These are phyloP conservation scores for Glareola pratincola DNA, from an alignment of 2,113 vertebrate species.

Conservation along the genomic window DNA sequence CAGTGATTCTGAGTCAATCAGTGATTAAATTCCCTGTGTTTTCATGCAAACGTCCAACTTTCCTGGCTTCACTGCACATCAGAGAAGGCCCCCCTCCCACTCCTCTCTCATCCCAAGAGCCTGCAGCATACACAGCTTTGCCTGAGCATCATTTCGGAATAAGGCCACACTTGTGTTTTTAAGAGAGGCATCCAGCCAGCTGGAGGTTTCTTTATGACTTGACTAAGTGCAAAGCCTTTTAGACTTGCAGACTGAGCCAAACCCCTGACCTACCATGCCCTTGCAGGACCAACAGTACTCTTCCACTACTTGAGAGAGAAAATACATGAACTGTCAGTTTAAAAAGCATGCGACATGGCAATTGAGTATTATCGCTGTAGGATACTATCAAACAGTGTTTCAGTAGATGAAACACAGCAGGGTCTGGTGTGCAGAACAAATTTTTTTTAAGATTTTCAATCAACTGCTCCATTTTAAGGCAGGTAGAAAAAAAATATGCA, in stretches of 20 bases:
- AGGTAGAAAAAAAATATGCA: background rate
- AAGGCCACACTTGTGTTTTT: background rate
- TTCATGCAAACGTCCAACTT: background rate
- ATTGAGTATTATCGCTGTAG: background rate
- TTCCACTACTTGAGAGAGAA: background rate
- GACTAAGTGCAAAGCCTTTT: constrained; percentile 27
- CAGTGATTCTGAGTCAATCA: background rate
- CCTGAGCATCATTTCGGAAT: background rate
- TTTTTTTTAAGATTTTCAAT: background rate
- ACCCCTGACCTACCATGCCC: background rate
- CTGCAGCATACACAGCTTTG: background rate
- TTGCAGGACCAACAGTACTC: background rate
- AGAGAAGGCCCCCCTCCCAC: background rate
- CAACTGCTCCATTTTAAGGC: background rate
- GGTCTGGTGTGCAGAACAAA: background rate
- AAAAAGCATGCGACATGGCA: background rate
- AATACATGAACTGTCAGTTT: background rate
- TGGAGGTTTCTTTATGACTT: constrained; percentile 13
- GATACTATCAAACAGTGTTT: background rate
- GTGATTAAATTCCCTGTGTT: background rate
- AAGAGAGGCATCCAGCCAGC: constrained; percentile 25
- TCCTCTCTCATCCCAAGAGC: background rate
- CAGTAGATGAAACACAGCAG: background rate
- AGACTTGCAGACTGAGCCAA: background rate
- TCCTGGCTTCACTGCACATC: background rate